These are phyloP conservation scores for Seriola dumerili DNA, from an alignment of 2,113 vertebrate species.

Conservation along the genomic window DNA sequence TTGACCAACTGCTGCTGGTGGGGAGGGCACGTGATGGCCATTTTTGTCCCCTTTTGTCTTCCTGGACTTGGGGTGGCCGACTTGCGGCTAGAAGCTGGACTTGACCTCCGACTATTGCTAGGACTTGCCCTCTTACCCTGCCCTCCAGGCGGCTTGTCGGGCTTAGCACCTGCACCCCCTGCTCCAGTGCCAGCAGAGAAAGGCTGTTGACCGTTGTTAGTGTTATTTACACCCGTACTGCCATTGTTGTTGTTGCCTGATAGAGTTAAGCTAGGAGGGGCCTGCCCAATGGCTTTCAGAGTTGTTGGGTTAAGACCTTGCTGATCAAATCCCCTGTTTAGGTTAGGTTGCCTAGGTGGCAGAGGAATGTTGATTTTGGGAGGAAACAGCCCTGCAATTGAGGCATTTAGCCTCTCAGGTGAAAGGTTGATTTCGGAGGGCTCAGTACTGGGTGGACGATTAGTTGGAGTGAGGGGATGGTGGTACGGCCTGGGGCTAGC, in stretches of 20 bases:
- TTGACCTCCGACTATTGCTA: conserved; percentile 94
- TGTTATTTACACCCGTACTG: conserved; percentile 71
- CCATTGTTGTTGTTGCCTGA: conserved; percentile 79
- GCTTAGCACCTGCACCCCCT: conserved; percentile 83
- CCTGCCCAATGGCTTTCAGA: conserved; percentile 98
- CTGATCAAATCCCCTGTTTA: conserved; percentile 97
- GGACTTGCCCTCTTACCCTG: conserved; percentile 94
- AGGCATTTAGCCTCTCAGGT: conserved; percentile 97
- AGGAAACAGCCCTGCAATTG: conserved; percentile 97
- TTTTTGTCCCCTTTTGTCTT: conserved; percentile 94
- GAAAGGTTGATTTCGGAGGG: conserved; percentile 98
- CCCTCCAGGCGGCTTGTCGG: conserved; percentile 89
- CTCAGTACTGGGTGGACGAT: conserved; percentile 97
- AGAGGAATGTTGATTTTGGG: conserved; percentile 99
- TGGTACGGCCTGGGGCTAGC: conserved; percentile 98
- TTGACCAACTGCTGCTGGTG: conserved; percentile 88
- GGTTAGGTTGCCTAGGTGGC: conserved; percentile 92
- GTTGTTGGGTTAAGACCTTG: conserved; percentile 99
- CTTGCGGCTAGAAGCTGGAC: conserved; percentile 95
- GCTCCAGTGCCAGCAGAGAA: conserved; percentile 71
- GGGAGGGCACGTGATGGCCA: conserved; percentile 85
- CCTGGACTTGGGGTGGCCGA: conserved; percentile 93
- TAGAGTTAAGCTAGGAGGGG: conserved; percentile 89
- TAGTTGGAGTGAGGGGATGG: conserved; percentile 96
- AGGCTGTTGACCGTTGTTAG: conserved; percentile 78